Base-by-base conservation (phyloP, 2,888 invertebrate genomes). In the Diploptera punctata region DNA sequence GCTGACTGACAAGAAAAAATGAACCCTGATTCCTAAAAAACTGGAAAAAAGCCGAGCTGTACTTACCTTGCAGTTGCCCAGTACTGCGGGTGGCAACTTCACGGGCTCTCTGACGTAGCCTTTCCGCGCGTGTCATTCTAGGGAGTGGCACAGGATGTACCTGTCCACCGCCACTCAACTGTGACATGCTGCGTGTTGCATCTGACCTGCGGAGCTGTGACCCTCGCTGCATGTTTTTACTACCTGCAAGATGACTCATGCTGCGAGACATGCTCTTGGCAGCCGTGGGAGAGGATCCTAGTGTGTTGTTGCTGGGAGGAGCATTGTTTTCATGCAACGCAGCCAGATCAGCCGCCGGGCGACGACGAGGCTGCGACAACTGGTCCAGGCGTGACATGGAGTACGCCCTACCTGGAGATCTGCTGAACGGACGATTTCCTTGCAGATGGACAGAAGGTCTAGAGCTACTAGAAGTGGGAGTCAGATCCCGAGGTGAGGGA, bases 331-430 rank as follows among this genome's bases (percentile, higher is more conserved):
- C 69, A 76, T 83, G 79, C 67, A 83, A 80, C 74, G 82, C 81
- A 77, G 83, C 79, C 76, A 81, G 81, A 38, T 78, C 76, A 57
- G 77, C 67, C 26, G 75, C 74, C 47, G 78, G 80, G 76, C 87
- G 87, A 79, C 88, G 85, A 79, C 91, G 87, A 77, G 93, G 92
- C 84, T 89, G 90, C 79, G 93, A 88, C 83, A 93, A 87, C 83
- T 91, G 90, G 89, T 96, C 96, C 87, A 96, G 90, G 79, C 96
- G 91, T 81, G 95, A 93, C 95, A 96, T 95, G 84, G 95, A 95
- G 87, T 93, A 93, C 81, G 95, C 95, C 89, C 95, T 94, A 90
- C 92, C 92, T 91, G 89, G 89, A 75, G 86, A 84, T 76, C 84
- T 83, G 79, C 81, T 80, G 80, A 83, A 82, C 78, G 81, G 79